Percentiles rank a stretch among this genome's conserved stretches.
phyloP scores from a whole-genome alignment of 2,797 vertebrate genomes.

The Alectoris magna region DNA sequence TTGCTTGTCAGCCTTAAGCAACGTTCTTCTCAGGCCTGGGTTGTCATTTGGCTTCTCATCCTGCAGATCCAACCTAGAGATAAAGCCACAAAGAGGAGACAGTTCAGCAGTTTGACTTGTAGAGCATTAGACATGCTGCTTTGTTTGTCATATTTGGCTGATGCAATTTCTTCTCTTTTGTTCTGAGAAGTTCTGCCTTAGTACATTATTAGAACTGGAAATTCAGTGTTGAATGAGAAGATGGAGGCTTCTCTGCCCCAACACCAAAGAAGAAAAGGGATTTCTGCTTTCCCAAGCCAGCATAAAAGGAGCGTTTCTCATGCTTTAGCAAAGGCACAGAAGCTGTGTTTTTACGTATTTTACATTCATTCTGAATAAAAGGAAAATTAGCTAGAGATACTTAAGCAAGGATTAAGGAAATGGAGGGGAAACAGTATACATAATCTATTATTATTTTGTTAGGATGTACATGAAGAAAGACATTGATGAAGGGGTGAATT shows the following conservation, averaged over 20 bases:
- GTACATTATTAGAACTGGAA: neutral
- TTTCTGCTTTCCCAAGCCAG: neutral
- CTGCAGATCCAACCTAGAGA: neutral
- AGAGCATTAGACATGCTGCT: neutral
- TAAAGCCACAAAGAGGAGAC: neutral
- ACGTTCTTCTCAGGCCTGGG: neutral
- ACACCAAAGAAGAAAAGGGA: fast-evolving
- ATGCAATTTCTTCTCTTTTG: neutral
- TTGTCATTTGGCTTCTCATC: neutral
- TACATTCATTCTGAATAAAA: neutral
- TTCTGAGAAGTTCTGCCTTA: neutral
- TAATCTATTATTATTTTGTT: neutral
- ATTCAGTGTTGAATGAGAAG: neutral
- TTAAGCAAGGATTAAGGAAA: neutral
- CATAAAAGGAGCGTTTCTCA: neutral
- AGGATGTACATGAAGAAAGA: neutral
- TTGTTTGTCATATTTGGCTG: neutral
- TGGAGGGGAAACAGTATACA: fast-evolving
- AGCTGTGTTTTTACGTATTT: neutral
- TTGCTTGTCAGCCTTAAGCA: neutral
- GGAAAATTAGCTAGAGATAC: neutral
- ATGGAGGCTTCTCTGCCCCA: neutral
- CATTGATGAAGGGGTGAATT: neutral
- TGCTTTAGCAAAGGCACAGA: neutral
- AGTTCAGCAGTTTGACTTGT: neutral